A percentile compares a stretch with the other conserved stretches of the same genome.
These are phyloP conservation scores for Scatophagus argus DNA, from an alignment of 2,113 vertebrate species.

Conservation along the genomic window DNA sequence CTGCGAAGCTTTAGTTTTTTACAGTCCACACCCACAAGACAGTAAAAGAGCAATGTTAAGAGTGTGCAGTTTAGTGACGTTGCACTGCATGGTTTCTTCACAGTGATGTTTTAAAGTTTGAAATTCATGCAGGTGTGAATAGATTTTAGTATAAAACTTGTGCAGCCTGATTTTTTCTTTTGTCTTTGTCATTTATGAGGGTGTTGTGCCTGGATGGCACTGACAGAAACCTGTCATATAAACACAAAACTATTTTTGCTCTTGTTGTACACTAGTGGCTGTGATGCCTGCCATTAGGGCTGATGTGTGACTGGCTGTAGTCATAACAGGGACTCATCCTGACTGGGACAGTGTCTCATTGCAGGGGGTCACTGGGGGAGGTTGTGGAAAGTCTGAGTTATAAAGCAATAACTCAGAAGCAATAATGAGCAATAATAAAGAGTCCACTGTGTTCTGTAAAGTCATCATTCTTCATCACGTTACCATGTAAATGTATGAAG, in stretches of 20 bases:
- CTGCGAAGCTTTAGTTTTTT: constrained; percentile 39
- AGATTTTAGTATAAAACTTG: background rate
- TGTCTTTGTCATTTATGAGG: background rate
- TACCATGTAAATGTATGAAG: background rate
- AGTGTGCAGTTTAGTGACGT: constrained; percentile 27
- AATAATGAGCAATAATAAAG: constrained; percentile 38
- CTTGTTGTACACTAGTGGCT: constrained; percentile 42
- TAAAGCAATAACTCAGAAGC: constrained; percentile 37
- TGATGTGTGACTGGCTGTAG: constrained; percentile 59
- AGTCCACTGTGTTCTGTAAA: constrained; percentile 12
- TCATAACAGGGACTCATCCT: constrained; percentile 68
- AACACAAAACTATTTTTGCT: constrained; percentile 63
- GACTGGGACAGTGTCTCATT: constrained; percentile 29
- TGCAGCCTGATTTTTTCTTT: no score
- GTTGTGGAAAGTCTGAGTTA: constrained; percentile 60
- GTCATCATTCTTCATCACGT: background rate
- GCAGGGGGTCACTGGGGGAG: constrained; percentile 42
- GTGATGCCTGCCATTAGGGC: constrained; percentile 44
- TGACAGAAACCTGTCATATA: constrained; percentile 48
- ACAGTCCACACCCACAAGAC: constrained; percentile 29
- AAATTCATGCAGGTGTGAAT: background rate
- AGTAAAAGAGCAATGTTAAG: constrained; percentile 11
- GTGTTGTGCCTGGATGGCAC: constrained; percentile 38
- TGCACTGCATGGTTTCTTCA: background rate
- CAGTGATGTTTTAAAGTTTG: background rate